Evolutionary conservation across 2,113 vertebrate genomes (phyloP).

Genomic region (Zosterops hypoxanthus): DNA sequence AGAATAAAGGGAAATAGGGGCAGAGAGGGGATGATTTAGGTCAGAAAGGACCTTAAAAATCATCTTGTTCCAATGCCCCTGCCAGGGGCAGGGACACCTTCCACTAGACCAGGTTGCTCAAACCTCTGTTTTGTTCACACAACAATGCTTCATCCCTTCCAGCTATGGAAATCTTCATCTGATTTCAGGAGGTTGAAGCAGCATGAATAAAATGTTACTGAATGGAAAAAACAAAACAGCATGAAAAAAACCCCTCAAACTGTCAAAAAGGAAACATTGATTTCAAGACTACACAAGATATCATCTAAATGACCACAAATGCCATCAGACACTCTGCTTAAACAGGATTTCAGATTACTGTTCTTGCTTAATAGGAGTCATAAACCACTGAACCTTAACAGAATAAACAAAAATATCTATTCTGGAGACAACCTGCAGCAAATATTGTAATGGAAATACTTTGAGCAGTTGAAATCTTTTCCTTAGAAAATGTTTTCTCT

Average conservation of each 20-base stretch:
- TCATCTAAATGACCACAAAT: not conserved
- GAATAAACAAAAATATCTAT: not conserved
- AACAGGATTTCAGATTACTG: not conserved
- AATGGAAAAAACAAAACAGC: not conserved
- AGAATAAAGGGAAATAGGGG: not conserved
- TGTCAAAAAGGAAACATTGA: not conserved
- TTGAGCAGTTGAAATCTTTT: not conserved
- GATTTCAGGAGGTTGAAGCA: not conserved
- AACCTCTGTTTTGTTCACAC: not conserved
- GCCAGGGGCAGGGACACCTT: not conserved
- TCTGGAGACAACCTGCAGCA: not conserved
- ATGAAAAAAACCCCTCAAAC: rapidly evolving
- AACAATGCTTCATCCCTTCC: not conserved
- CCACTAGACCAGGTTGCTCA: not conserved
- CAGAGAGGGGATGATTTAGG: not conserved
- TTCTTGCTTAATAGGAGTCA: not conserved
- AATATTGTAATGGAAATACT: not conserved
- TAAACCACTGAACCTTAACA: not conserved
- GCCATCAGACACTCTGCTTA: not conserved
- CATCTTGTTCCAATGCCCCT: rapidly evolving
- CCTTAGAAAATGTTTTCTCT: not conserved
- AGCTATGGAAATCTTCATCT: not conserved
- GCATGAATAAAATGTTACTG: not conserved
- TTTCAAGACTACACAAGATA: not conserved
- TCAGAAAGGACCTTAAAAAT: not conserved